Base-by-base conservation (phyloP, 2,888 invertebrate genomes). In the Cephus nigrinus region DNA sequence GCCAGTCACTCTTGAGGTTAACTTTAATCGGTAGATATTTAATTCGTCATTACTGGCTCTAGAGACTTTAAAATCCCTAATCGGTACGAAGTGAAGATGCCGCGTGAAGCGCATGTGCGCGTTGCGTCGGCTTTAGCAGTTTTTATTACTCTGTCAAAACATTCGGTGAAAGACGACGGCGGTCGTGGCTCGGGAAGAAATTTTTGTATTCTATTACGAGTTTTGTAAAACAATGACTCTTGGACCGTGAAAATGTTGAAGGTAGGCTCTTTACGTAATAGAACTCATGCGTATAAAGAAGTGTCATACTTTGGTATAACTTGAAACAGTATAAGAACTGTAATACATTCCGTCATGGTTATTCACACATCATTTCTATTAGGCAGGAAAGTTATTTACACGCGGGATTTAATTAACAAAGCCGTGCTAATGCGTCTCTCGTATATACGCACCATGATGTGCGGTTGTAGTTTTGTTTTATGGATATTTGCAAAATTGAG, bases 341-440 rank as follows among this genome's bases (percentile, higher is more conserved):
- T 55, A 55, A 23, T 55, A 55, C 23, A 23, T 55, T 55, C 55
- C 55, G 55, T 55, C 23, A 55, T 55, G 23, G 55, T 9, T 73
- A 68, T 69, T 15, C 31, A 35, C 68, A 31, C n/a, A 73, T 32
- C 71, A 32, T 33, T 31, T 71, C 32, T n/a, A 33, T 31, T 75
- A 31, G 68, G 11, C 31, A 33, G 75, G 68, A 69, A 75, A 75
- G 75, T 75, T 75, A 36, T 75, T 75, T 75, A 68, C 33, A 31
- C 40, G 30, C 12, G 68, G 32, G 68, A 68, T 11, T 68, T 32
- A 75, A 75, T 75, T 75, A 75, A 30, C 75, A 1, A 12, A 55
- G 34, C 12, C 1, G n/a, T 33, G 74, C 35, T 74, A 74, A 74
- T n/a, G 35, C 36, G 32, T 35, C 30, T 12, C 23, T 33, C 30